Base-by-base conservation (phyloP, 2,797 vertebrate species). In the Synanceia verrucosa region DNA sequence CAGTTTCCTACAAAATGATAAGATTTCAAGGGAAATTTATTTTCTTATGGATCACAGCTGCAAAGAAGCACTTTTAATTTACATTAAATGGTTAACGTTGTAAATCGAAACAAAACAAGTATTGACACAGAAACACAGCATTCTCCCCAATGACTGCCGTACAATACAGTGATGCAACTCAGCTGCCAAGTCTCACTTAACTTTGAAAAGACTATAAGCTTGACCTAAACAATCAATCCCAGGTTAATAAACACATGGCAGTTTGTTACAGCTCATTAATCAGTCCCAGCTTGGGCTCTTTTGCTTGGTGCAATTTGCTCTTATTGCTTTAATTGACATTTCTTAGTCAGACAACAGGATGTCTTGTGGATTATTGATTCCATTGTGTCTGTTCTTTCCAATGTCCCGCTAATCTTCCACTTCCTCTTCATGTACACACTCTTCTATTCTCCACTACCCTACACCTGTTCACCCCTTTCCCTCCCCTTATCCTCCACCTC, bases 241-340 rank as follows among this genome's bases (percentile, higher is more conserved):
- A 50, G 53, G 63, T 83, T 83, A 73, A 86, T 71, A 73, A 78
- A 78, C 52, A 73, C 53, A 53, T 46, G 33, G 33, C 52, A 47
- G 55, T 65, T 76, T 73, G 69, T 70, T 69, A 52, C 78, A 60
- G 51, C 73, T 82, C 68, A 82, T 86, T 72, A 73, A 75, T 84
- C 58, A 76, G 47, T 61, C 67, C 73, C 53, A 67, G 58, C 39
- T 55, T 41, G 31, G 46, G 33, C 64, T 66, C 36, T 44, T 73
- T 58, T 14, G 26, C 57, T 63, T 28, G 31, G 21, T 58, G 70
- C 57, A 52, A 53, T 67, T 81, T 57, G 36, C 48, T 46, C 18
- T 52, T 41, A 33, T 59, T 58, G 50, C 50, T 73, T 73, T 81
- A 48, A 79, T 65, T 81, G 53, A 76, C 36, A 73, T 78, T 66